Evolutionary conservation across 2,888 invertebrate species (phyloP).

Genomic region (Ophioninae sp.): DNA sequence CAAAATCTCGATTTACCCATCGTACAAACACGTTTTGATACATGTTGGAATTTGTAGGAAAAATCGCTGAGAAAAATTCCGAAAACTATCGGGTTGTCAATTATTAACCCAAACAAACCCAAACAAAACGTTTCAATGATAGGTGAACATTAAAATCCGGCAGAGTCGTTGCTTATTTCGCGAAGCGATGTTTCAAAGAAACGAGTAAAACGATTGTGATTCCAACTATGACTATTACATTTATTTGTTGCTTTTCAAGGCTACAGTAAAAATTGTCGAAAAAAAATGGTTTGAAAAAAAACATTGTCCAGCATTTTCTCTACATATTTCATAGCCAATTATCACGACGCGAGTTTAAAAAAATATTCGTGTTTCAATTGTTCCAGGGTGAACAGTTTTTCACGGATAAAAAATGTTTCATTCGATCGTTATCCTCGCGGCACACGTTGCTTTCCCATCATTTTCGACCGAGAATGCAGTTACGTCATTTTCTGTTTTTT

Average conservation of each 20-base stretch:
- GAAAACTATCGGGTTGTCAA: not conserved
- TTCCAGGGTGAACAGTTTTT: not conserved
- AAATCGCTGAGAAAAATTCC: not conserved
- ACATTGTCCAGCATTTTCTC: not conserved
- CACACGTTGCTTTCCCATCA: constrained; percentile 36
- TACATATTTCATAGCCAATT: not conserved
- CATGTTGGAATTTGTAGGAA: not conserved
- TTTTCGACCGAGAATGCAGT: constrained; percentile 57
- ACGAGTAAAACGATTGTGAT: not conserved
- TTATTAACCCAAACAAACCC: no score
- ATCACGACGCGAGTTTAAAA: not conserved
- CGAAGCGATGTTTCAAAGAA: not conserved
- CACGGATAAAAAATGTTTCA: constrained; percentile 1
- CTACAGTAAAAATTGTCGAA: not conserved
- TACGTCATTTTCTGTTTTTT: constrained; percentile 52
- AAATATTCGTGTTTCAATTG: not conserved
- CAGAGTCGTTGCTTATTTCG: not conserved
- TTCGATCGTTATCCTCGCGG: constrained; percentile 13
- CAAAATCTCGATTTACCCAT: not conserved
- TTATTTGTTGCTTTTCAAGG: not conserved
- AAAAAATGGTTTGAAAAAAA: not conserved
- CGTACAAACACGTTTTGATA: not conserved
- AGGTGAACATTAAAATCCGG: not conserved
- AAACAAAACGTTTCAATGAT: not conserved
- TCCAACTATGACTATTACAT: not conserved